A percentile compares a stretch with the other conserved stretches of the same genome.
Conservation (phyloP, 2,113 vertebrate species). For the Catharus minimus region DNA sequence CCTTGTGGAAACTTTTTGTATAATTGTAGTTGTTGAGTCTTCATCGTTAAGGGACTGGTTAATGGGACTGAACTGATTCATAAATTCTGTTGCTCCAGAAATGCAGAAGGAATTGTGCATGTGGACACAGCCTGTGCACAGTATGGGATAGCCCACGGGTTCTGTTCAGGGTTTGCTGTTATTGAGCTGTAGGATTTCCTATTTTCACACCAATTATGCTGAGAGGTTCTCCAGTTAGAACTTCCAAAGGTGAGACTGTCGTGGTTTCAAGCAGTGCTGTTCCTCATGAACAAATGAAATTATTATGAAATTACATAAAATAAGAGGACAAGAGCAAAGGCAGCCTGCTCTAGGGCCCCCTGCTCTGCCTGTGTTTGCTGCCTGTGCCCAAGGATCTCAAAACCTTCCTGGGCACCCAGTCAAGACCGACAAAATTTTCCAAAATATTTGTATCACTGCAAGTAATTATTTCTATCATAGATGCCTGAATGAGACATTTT, state of each 20-base stretch:
- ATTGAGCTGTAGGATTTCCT: neutral
- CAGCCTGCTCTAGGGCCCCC: neutral
- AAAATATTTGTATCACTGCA: neutral
- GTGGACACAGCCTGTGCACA: neutral
- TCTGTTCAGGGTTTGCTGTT: neutral
- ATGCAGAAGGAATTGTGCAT: neutral
- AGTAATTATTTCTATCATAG: accelerated
- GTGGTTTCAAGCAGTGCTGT: neutral
- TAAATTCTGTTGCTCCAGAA: neutral
- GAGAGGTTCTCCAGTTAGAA: neutral
- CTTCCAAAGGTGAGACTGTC: accelerated
- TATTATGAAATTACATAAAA: accelerated
- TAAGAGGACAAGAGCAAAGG: neutral
- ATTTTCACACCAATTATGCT: neutral
- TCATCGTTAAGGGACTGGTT: neutral
- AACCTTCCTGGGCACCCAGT: neutral
- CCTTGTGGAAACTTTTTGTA: neutral
- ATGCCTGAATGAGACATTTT: neutral
- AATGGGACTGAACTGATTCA: neutral
- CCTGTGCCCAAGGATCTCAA: too few species aligned
- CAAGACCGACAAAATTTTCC: accelerated
- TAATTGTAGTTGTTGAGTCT: neutral
- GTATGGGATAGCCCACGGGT: accelerated
- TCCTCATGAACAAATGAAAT: neutral
- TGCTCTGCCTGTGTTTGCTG: neutral